Conservation (phyloP, 2,113 vertebrate genomes). For the Carassius gibelio region DNA sequence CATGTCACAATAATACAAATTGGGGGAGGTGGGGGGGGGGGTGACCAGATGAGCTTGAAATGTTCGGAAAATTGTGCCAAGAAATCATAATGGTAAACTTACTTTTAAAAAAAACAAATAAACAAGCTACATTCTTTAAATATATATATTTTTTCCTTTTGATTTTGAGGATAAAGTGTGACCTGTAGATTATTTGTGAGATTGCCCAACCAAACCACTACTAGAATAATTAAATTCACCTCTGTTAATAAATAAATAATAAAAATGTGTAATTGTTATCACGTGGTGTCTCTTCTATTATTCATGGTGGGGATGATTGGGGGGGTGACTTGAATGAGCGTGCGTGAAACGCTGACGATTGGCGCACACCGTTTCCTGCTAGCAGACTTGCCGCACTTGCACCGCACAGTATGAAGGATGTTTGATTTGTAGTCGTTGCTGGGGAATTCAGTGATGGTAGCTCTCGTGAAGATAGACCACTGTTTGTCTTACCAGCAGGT, state of each 20-base stretch:
- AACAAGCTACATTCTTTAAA: not conserved
- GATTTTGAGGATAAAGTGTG: not conserved
- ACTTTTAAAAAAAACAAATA: not conserved
- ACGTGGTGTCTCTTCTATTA: not conserved
- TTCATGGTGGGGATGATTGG: not conserved
- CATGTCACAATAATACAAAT: not conserved
- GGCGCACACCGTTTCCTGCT: not conserved
- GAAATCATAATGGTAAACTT: not conserved
- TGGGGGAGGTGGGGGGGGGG: too few relatives aligned
- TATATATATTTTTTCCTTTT: not conserved
- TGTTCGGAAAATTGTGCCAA: not conserved
- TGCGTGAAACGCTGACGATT: slow-evolving; percentile 20
- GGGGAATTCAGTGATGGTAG: not conserved
- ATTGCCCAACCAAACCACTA: not conserved
- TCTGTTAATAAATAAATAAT: slow-evolving; percentile 42
- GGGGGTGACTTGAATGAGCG: not conserved
- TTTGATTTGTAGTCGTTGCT: not conserved
- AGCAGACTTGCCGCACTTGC: slow-evolving; percentile 1
- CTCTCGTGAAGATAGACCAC: not conserved
- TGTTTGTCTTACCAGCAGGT: slow-evolving; percentile 65
- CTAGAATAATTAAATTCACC: slow-evolving; percentile 39
- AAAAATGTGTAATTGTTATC: slow-evolving; percentile 18
- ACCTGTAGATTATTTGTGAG: not conserved
- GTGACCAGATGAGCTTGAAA: not conserved
- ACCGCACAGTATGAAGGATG: slow-evolving; percentile 1